Percentiles rank a stretch among this genome's conserved stretches.
Evolutionary conservation across 2,888 invertebrate species (phyloP).

Genomic region (Latheticus oryzae): DNA sequence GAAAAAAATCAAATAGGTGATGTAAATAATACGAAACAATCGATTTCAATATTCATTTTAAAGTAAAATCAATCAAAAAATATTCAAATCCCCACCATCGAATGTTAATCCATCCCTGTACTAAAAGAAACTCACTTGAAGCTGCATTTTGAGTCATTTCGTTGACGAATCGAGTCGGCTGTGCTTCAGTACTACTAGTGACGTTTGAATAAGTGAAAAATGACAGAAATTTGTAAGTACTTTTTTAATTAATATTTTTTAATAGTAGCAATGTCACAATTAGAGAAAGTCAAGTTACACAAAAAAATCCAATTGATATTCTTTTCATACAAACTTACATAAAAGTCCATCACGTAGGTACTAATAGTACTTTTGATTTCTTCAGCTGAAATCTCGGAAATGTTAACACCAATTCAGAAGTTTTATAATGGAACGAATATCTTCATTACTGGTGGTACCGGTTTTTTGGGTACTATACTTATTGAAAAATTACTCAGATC

Average conservation of each 20-base stretch:
- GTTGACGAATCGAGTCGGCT: conserved; percentile 7
- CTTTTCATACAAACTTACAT: conserved; percentile 5
- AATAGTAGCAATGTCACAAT: conserved; percentile 19
- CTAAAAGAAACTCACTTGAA: conserved; percentile 8
- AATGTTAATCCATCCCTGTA: conserved; percentile 28
- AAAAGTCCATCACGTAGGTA: conserved; percentile 4
- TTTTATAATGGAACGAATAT: conserved; percentile 61
- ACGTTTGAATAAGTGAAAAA: too few relatives aligned
- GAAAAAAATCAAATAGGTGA: too few relatives aligned
- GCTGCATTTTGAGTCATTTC: conserved; percentile 1
- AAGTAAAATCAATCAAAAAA: too few relatives aligned
- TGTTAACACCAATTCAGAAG: conserved; percentile 56
- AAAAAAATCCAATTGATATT: conserved; percentile 37
- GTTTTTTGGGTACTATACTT: conserved; percentile 69
- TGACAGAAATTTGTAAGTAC: conserved; percentile 20
- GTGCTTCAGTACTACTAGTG: conserved; percentile 2
- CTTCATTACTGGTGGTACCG: conserved; percentile 67
- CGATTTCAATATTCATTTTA: too few relatives aligned
- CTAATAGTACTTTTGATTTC: not conserved
- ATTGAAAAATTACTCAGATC: conserved; percentile 72
- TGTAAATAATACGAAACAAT: too few relatives aligned
- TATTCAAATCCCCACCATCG: too few relatives aligned
- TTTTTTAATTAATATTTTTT: not conserved
- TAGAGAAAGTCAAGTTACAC: conserved; percentile 29
- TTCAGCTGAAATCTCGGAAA: conserved; percentile 7